Evolutionary conservation across 2,113 vertebrate genomes (phyloP).

Genomic region (Geococcyx californianus): DNA sequence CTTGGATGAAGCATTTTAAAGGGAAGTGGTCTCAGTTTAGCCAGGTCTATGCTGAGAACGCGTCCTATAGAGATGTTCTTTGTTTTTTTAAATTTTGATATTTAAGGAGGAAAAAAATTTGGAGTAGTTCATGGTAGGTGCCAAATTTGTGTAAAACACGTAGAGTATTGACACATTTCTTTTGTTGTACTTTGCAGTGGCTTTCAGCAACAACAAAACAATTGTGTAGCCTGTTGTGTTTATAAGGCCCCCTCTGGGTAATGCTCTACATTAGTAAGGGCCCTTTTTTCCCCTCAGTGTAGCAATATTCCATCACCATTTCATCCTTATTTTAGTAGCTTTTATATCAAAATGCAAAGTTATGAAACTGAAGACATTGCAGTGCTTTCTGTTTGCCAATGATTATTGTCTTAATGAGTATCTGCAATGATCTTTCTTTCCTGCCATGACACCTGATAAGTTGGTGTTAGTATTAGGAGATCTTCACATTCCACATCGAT

Average conservation of each 20-base stretch:
- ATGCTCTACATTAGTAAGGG: rapidly evolving
- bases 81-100: background rate
- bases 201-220: background rate
- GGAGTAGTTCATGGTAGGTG: background rate
- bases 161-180: too few species aligned
- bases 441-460: slow-evolving; percentile 66
- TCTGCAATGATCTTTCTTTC: background rate
- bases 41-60: background rate
- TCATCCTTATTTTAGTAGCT: background rate
- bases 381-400: background rate
- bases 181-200: background rate
- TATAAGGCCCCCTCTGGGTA: background rate
- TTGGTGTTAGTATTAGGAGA: slow-evolving; percentile 99
- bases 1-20: background rate
- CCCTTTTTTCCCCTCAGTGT: background rate
- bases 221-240: background rate
- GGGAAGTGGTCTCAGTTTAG: background rate
- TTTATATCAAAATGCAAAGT: background rate
- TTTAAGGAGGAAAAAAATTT: background rate
- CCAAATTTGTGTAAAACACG: background rate
- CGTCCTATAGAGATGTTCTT: background rate
- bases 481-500: slow-evolving; percentile 97
- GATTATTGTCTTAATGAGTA: background rate
- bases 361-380: background rate
- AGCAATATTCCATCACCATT: background rate